Conservation (phyloP, 2,888 invertebrate genomes). For the Apotomis betuletana region DNA sequence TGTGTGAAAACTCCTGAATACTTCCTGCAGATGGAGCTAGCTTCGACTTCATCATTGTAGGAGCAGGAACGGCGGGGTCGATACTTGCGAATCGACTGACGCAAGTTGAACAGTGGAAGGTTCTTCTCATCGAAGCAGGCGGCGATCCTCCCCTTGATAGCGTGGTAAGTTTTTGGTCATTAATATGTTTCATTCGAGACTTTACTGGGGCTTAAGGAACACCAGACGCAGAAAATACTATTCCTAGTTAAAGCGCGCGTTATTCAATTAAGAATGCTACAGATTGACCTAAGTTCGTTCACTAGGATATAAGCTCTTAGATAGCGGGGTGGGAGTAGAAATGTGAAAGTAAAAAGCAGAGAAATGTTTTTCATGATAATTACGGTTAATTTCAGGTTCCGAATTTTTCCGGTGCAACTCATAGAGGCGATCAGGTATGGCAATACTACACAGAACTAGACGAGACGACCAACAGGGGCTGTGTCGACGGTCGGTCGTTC, state of each 20-base stretch:
- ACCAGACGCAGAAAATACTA: too few species aligned
- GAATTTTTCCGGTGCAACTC: slow-evolving; percentile 65
- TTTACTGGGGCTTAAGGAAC: background rate
- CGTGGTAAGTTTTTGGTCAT: slow-evolving; percentile 60
- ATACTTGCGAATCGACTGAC: slow-evolving; percentile 69
- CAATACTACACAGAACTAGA: slow-evolving; percentile 72
- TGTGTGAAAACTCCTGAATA: too few species aligned
- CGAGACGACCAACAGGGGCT: slow-evolving; percentile 61
- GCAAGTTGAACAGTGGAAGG: slow-evolving; percentile 66
- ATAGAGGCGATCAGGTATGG: slow-evolving; percentile 60
- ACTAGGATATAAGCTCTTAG: too few species aligned
- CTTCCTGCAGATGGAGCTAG: slow-evolving; percentile 59
- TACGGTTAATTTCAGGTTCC: slow-evolving; percentile 63
- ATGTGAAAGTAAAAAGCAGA: background rate
- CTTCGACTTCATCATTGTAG: slow-evolving; percentile 75
- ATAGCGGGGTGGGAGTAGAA: too few species aligned
- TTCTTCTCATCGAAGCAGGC: slow-evolving; percentile 73
- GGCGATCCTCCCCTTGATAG: slow-evolving; percentile 70
- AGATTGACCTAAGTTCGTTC: too few species aligned
- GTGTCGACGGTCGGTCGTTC: slow-evolving; percentile 59
- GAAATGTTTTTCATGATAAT: background rate
- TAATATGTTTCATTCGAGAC: too few species aligned
- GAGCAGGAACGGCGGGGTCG: slow-evolving; percentile 73
- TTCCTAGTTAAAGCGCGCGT: too few species aligned
- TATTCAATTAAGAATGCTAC: too few species aligned